phyloP scores from a whole-genome alignment of 2,888 invertebrate genomes.

The Invenusta paracnida region DNA sequence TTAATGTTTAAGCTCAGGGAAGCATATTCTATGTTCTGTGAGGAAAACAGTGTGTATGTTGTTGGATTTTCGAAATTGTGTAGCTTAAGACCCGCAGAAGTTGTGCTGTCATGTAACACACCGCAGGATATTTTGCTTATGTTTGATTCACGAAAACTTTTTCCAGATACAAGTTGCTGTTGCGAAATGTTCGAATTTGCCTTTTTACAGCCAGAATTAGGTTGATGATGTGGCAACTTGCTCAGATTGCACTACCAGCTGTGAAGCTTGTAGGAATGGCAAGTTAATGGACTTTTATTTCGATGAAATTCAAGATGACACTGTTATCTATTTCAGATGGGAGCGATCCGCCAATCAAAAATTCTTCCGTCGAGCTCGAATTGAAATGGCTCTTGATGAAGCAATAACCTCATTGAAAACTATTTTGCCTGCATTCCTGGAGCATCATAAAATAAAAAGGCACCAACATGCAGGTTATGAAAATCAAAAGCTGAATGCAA shows the following conservation, averaged over 20 bases:
- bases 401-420: neutral
- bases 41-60: neutral
- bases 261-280: neutral
- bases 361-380: neutral
- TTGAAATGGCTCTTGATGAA: neutral
- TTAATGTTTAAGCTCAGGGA: neutral
- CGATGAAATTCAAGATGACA: neutral
- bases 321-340: neutral
- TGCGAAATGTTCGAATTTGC: neutral
- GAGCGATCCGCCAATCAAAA: neutral
- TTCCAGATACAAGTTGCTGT: neutral
- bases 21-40: neutral
- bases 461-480: neutral
- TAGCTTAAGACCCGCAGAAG: neutral
- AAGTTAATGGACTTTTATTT: neutral
- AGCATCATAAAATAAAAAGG: neutral
- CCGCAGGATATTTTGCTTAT: too few species aligned
- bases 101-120: too few species aligned
- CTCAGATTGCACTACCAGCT: conserved; percentile 12
- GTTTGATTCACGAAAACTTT: neutral
- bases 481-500: neutral
- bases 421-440: neutral
- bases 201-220: neutral
- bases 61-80: neutral
- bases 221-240: conserved; percentile 26